Evolutionary conservation across 2,888 invertebrate genomes (phyloP), one percentile per base, ranked within the genome.

Genomic region (Clunio marinus): DNA sequence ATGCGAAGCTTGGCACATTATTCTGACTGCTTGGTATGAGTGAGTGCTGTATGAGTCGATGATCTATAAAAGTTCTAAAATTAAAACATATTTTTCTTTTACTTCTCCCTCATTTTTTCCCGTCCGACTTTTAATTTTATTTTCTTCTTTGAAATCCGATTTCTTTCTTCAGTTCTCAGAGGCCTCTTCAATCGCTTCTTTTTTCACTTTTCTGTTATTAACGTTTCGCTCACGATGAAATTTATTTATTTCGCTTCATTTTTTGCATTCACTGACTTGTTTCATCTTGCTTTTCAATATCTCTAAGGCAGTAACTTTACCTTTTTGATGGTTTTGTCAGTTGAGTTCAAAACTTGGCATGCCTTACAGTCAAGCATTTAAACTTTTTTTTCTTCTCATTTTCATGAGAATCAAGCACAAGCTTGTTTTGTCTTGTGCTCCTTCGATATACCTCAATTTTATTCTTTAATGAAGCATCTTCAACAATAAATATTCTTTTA

Each of bases 41-140:
- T 57, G n/a, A 57, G 57, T 10, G 27, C 45, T 45, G 46, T 27
- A 28, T 27, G 37, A 60, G 32, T 60, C 60, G 60, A 60, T 60
- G 60, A 60, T 60, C 60, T 60, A 60, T 60, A 60, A 60, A 57
- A 60, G 28, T 60, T 60, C 60, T 60, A 60, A 32, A 35, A 17
- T 60, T 60, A 60, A 60, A 60, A 60, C 60, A 25, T 25, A 20
- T 60, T 58, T 60, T 13, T 22, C 25, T 35, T 20, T 20, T 37
- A 10, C 20, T 10, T 60, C 60, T 32, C 32, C 17, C n/a, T 15
- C 17, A 46, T 13, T 46, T 13, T 24, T 57, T 57, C 17, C 17
- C 17, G 57, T 57, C 8, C 22, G 25, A 57, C n/a, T n/a, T n/a
- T n/a, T n/a, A n/a, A n/a, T 57, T 10, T 57, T 45, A 4, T 45